phyloP scores from a whole-genome alignment of 1,140 invertebrate species.

The Leptinotarsa undecemlineata region DNA sequence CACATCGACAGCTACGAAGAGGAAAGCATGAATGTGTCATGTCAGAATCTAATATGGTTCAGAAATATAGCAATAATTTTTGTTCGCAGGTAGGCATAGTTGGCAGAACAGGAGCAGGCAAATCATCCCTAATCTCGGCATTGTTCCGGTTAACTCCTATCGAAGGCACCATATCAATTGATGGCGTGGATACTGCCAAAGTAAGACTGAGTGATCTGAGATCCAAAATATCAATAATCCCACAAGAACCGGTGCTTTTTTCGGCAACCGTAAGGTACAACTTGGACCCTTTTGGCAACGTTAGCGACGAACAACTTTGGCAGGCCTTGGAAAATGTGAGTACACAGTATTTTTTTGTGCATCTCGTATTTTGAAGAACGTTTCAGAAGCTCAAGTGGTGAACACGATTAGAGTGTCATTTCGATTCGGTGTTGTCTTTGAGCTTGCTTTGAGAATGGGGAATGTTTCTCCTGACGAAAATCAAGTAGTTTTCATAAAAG shows the following conservation, averaged over 20 bases:
- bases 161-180: conserved; percentile 73
- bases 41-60: neutral
- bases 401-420: neutral
- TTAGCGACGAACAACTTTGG: conserved; percentile 68
- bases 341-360: neutral
- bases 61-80: neutral
- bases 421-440: neutral
- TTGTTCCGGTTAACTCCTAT: conserved; percentile 71
- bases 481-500: too few relatives aligned
- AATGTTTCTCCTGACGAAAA: too few relatives aligned
- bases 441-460: neutral
- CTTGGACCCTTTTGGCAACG: conserved; percentile 79
- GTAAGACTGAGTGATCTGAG: conserved; percentile 72
- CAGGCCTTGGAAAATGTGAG: conserved; percentile 61
- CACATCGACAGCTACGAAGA: neutral
- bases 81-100: conserved; percentile 63
- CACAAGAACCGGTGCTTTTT: conserved; percentile 83
- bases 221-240: conserved; percentile 78
- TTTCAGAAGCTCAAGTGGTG: neutral
- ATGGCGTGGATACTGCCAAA: conserved; percentile 65
- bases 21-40: neutral
- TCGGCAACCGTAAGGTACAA: conserved; percentile 78
- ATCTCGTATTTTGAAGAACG: neutral
- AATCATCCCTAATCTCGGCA: conserved; percentile 76
- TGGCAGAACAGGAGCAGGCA: conserved; percentile 80